These are phyloP conservation scores for Parus major DNA, from an alignment of 2,113 vertebrate species.

Conservation along the genomic window DNA sequence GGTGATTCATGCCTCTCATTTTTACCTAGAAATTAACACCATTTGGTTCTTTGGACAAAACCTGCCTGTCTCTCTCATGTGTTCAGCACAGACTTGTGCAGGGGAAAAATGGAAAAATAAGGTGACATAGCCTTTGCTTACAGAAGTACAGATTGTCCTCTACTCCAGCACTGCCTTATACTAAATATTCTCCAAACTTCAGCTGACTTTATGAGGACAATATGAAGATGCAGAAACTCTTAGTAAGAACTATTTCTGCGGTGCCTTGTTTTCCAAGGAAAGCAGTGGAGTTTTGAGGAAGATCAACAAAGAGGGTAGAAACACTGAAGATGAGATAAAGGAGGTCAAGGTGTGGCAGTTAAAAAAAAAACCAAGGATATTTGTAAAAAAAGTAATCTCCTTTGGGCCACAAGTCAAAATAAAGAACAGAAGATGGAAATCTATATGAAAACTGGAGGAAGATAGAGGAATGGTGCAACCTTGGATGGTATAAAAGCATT, in stretches of 20 bases:
- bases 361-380: not conserved
- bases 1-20: not conserved
- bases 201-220: not conserved
- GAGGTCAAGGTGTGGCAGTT: not conserved
- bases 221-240: not conserved
- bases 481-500: not conserved
- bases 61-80: not conserved
- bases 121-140: not conserved
- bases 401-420: not conserved
- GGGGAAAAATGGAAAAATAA: not conserved
- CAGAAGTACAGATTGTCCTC: not conserved
- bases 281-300: not conserved
- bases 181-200: not conserved
- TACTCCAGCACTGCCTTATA: not conserved
- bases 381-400: not conserved
- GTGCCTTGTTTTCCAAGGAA: not conserved
- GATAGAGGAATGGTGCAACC: not conserved
- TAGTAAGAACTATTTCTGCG: not conserved
- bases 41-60: not conserved
- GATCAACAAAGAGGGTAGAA: not conserved
- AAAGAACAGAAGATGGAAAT: not conserved
- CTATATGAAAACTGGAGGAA: not conserved
- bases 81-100: not conserved
- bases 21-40: not conserved
- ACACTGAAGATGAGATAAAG: not conserved